Evolutionary conservation across 2,888 invertebrate species (phyloP).

Genomic region (Nemoura dubitans): DNA sequence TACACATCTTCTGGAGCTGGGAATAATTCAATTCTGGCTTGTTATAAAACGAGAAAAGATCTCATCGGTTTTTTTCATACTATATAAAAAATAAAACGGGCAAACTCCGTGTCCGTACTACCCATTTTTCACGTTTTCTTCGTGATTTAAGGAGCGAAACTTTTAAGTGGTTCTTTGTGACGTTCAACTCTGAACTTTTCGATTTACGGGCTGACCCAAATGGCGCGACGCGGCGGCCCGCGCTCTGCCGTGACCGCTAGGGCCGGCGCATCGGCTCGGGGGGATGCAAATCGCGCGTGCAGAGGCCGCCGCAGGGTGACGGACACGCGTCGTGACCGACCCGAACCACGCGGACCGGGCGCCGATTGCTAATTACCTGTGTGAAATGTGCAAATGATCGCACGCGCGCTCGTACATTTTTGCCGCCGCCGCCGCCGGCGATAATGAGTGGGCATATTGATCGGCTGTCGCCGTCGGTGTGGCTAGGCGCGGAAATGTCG

Average conservation of each 20-base stretch:
- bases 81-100: background rate
- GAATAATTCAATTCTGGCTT: background rate
- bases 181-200: background rate
- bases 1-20: background rate
- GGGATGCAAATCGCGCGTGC: no score
- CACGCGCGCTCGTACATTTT: no score
- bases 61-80: background rate
- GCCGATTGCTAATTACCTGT: background rate
- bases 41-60: background rate
- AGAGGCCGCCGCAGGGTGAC: no score
- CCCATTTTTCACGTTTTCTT: background rate
- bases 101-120: background rate
- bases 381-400: background rate
- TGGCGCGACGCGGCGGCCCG: background rate
- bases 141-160: background rate
- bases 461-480: background rate
- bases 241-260: no score
- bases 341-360: background rate
- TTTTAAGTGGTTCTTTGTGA: constrained; percentile 7
- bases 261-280: no score
- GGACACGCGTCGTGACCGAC: background rate
- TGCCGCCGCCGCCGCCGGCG: background rate
- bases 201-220: background rate
- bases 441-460: background rate
- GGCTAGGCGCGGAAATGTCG: background rate